A percentile compares a stretch with the other conserved stretches of the same genome.
phyloP scores from a whole-genome alignment of 2,888 invertebrate genomes.

The Arctia plantaginis region DNA sequence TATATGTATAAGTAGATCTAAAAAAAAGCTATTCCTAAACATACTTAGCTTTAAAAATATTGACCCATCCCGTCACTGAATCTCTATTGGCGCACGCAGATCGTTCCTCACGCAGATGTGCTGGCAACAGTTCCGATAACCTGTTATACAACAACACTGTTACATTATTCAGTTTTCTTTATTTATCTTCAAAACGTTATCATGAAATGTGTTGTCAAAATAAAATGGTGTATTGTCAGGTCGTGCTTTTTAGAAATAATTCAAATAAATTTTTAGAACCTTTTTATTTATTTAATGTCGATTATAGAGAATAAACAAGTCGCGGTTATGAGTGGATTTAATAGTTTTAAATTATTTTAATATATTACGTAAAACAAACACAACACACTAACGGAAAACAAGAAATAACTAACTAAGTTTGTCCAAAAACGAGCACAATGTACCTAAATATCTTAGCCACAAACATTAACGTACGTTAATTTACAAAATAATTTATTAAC shows the following conservation, averaged over 20 bases:
- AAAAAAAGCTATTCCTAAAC: slow-evolving; percentile 27
- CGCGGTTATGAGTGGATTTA: too few species aligned
- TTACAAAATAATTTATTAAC: too few species aligned
- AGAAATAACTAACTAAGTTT: too few species aligned
- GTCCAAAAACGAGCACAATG: too few species aligned
- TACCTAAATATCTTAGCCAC: too few species aligned
- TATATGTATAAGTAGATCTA: background rate
- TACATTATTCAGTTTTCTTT: slow-evolving; percentile 34
- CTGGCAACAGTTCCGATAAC: slow-evolving; percentile 89
- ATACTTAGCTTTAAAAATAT: slow-evolving; percentile 90
- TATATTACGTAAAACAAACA: too few species aligned
- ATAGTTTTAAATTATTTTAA: too few species aligned
- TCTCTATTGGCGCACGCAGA: slow-evolving; percentile 84
- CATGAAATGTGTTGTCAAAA: slow-evolving; percentile 20
- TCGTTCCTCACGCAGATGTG: slow-evolving; percentile 90
- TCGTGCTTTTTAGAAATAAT: background rate
- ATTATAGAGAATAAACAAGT: too few species aligned
- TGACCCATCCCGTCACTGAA: slow-evolving; percentile 92
- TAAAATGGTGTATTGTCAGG: background rate
- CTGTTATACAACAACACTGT: slow-evolving; percentile 34
- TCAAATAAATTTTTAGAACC: background rate
- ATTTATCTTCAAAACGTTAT: slow-evolving; percentile 31
- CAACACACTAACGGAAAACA: too few species aligned
- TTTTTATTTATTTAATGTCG: too few species aligned
- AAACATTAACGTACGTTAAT: too few species aligned